Conservation (phyloP, 2,888 invertebrate species). For the Coecobrya sp. region DNA sequence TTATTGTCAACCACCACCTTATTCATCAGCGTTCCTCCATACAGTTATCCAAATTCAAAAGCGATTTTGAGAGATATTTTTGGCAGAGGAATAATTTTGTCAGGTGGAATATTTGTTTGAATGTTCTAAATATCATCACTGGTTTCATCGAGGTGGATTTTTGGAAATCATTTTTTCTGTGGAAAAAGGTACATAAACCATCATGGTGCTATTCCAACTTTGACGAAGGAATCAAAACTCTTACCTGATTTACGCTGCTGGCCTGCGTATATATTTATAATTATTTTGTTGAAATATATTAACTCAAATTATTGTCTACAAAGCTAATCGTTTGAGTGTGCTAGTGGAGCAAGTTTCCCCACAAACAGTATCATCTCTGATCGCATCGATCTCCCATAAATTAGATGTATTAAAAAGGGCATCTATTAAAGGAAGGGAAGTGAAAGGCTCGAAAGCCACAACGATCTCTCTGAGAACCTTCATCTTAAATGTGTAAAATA, state of each 20-base stretch:
- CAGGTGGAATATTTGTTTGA: neutral
- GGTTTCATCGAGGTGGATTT: too few relatives aligned
- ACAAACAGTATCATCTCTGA: neutral
- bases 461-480: slow-evolving; percentile 64
- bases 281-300: neutral
- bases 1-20: slow-evolving; percentile 39
- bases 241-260: slow-evolving; percentile 53
- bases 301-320: neutral
- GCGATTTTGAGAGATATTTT: neutral
- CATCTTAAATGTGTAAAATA: slow-evolving; percentile 75
- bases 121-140: neutral
- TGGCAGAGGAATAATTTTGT: neutral
- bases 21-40: neutral
- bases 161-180: neutral
- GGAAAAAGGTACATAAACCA: neutral
- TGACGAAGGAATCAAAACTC: neutral
- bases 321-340: neutral
- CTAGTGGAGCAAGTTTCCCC: neutral
- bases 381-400: neutral
- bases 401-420: neutral
- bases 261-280: neutral
- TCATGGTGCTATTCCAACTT: slow-evolving; percentile 24
- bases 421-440: neutral
- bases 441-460: neutral
- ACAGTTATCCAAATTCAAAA: neutral